Percentiles rank a stretch among this genome's conserved stretches.
phyloP scores from a whole-genome alignment of 2,113 vertebrate genomes.

The Sorex fumeus region DNA sequence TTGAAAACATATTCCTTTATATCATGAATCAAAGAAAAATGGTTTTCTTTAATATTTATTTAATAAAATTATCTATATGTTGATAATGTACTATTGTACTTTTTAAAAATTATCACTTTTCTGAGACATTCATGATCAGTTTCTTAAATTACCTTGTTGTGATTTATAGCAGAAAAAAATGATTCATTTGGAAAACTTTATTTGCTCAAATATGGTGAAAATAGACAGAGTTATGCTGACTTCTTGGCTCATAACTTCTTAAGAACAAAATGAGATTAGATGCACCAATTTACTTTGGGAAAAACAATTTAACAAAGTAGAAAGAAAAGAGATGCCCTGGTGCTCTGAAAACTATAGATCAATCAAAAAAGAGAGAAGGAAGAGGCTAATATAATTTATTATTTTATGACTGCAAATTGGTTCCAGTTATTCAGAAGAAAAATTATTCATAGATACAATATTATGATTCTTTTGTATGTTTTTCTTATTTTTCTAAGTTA shows the following conservation, averaged over 20 bases:
- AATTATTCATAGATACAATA: not conserved
- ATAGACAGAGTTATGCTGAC: not conserved
- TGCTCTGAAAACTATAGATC: not conserved
- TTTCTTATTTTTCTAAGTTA: not conserved
- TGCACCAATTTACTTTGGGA: conserved; percentile 22
- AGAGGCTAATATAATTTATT: not conserved
- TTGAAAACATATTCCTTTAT: conserved; percentile 40
- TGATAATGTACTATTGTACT: not conserved
- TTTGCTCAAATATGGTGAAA: conserved; percentile 54
- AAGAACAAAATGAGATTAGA: conserved; percentile 21
- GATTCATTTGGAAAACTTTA: conserved; percentile 10
- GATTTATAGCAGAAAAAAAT: too few species aligned
- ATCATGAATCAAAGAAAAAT: not conserved
- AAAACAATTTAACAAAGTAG: not conserved
- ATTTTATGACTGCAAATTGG: conserved; percentile 36
- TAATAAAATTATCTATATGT: not conserved
- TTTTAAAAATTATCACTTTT: conserved; percentile 55
- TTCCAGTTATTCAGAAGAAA: conserved; percentile 17
- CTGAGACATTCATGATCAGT: conserved; percentile 32
- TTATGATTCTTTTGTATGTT: not conserved
- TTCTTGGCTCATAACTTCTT: not conserved
- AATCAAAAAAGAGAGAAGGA: conserved; percentile 25
- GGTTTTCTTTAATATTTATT: conserved; percentile 24
- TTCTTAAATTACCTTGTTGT: not conserved
- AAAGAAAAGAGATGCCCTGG: not conserved